Evolutionary conservation across 2,888 invertebrate species (phyloP).

Genomic region (Tinea semifulvella): DNA sequence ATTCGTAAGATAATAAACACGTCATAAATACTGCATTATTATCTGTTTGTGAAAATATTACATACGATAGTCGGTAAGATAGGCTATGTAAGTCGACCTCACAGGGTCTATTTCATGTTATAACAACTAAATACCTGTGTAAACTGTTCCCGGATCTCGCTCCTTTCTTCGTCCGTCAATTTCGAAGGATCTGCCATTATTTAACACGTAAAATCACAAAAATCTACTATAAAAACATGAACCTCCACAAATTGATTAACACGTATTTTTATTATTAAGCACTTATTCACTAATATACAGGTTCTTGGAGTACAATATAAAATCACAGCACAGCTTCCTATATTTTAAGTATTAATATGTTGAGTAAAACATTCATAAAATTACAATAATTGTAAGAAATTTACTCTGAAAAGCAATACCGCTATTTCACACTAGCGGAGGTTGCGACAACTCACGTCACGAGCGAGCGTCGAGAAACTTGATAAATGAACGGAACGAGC

Average conservation of each 20-base stretch:
- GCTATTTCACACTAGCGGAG: background rate
- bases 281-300: background rate
- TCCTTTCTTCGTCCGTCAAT: conserved; percentile 74
- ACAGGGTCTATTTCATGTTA: background rate
- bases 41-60: too few species aligned
- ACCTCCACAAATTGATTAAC: background rate
- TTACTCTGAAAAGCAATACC: background rate
- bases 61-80: background rate
- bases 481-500: too few species aligned
- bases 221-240: conserved; percentile 47
- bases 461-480: too few species aligned
- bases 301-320: background rate
- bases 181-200: conserved; percentile 64
- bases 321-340: conserved; percentile 5
- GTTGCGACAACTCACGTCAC: too few species aligned
- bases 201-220: conserved; percentile 44
- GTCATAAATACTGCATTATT: too few species aligned
- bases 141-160: conserved; percentile 81
- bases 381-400: background rate
- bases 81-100: background rate
- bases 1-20: background rate
- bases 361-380: background rate
- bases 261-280: background rate
- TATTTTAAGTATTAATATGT: background rate
- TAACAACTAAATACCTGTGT: conserved; percentile 68